Percentiles rank a stretch among this genome's conserved stretches.
Conservation (phyloP, 2,888 invertebrate species). For the Metopia argyrocephala region DNA sequence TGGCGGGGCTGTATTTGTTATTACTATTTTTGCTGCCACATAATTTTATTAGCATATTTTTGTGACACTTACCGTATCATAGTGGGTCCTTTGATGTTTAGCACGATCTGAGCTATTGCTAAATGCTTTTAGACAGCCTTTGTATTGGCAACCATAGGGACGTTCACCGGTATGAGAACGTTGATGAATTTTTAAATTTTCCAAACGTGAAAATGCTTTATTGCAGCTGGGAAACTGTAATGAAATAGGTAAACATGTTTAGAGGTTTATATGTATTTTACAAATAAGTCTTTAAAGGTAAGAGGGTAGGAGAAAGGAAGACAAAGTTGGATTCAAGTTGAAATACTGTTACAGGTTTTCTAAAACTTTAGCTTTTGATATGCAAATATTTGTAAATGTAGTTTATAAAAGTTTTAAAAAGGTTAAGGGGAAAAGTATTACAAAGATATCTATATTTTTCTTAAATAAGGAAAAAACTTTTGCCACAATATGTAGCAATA, state of each 20-base stretch:
- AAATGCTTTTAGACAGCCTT: constrained; percentile 96
- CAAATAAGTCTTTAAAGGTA: too few species aligned
- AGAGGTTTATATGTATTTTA: too few species aligned
- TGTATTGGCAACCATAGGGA: constrained; percentile 96
- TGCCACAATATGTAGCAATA: not conserved
- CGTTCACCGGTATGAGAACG: constrained; percentile 97
- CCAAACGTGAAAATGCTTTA: constrained; percentile 97
- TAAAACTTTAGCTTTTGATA: constrained; percentile 27
- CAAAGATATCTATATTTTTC: not conserved
- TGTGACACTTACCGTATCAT: constrained; percentile 90
- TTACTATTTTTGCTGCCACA: not conserved
- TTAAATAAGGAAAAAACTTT: not conserved
- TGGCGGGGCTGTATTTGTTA: not conserved
- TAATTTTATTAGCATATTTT: constrained; percentile 44
- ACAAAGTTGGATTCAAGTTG: not conserved
- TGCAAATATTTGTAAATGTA: constrained; percentile 23
- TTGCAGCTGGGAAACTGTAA: constrained; percentile 93
- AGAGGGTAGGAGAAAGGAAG: constrained; percentile 32
- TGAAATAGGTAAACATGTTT: too few species aligned
- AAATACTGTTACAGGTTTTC: constrained; percentile 11
- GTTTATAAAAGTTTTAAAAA: not conserved
- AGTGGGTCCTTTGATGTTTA: constrained; percentile 99
- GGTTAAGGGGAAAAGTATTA: not conserved
- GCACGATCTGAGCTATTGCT: constrained; percentile 99
- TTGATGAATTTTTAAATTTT: constrained; percentile 98